phyloP scores from a whole-genome alignment of 2,888 invertebrate genomes.

The Thymelicus lineola region DNA sequence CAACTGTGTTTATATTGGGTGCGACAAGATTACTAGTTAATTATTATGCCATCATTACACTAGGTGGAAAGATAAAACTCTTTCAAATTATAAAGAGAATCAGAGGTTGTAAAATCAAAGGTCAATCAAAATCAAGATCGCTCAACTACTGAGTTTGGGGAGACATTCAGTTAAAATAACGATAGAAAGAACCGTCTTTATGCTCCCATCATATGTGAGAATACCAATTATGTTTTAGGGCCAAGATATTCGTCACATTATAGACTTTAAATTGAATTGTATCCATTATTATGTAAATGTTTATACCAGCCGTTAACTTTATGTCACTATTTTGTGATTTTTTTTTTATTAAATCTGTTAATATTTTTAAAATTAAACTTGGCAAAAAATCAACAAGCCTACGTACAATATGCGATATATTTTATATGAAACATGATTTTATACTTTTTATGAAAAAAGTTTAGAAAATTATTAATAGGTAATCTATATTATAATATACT shows the following conservation, averaged over 20 bases:
- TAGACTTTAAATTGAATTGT: neutral
- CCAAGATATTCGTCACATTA: neutral
- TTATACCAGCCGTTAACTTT: neutral
- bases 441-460: constrained; percentile 3
- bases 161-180: no score
- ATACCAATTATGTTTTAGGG: neutral
- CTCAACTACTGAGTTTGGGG: no score
- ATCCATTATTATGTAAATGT: no score
- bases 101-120: no score
- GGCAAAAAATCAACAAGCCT: neutral
- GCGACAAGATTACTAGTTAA: no score
- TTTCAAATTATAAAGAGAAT: no score
- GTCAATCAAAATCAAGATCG: no score
- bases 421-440: constrained; percentile 6
- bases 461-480: constrained; percentile 1
- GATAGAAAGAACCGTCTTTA: no score
- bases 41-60: no score
- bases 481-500: neutral
- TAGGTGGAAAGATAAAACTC: no score
- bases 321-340: neutral
- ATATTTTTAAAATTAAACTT: neutral
- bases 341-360: neutral
- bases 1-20: no score
- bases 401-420: constrained; percentile 1
- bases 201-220: neutral